phyloP scores from a whole-genome alignment of 2,888 invertebrate genomes.

The Apodemia mormo region DNA sequence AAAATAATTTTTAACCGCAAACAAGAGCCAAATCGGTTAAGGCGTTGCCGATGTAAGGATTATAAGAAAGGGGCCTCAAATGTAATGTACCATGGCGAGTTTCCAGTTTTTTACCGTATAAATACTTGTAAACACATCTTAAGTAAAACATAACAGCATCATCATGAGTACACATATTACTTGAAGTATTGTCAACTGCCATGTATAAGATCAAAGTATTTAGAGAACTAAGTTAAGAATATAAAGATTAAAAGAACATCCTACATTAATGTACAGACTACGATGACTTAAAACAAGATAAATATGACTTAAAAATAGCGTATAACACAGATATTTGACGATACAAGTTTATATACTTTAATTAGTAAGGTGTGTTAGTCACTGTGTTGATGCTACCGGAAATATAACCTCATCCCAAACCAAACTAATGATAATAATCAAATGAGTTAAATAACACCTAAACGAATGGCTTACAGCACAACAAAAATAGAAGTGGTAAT shows the following conservation, averaged over 20 bases:
- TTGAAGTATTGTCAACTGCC: background rate
- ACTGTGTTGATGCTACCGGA: background rate
- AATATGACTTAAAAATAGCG: constrained; percentile 53
- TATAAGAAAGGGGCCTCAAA: too few species aligned
- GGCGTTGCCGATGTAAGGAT: too few species aligned
- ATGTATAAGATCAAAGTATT: background rate
- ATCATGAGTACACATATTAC: too few species aligned
- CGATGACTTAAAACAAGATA: constrained; percentile 40
- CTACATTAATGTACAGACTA: constrained; percentile 13
- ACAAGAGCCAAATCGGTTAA: too few species aligned
- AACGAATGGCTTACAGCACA: too few species aligned
- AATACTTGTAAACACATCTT: too few species aligned
- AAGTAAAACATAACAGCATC: too few species aligned
- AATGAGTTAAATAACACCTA: background rate
- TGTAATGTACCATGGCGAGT: too few species aligned
- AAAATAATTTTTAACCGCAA: too few species aligned
- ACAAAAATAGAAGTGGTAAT: too few species aligned
- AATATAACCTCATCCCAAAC: background rate
- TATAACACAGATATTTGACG: constrained; percentile 76
- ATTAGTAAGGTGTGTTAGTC: constrained; percentile 34
- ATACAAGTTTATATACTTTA: constrained; percentile 42
- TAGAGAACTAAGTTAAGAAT: background rate
- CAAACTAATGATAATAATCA: background rate
- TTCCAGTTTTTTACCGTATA: too few species aligned
- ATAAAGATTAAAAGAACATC: background rate